Evolutionary conservation across 2,797 vertebrate species (phyloP).

Genomic region (Alcedo atthis): DNA sequence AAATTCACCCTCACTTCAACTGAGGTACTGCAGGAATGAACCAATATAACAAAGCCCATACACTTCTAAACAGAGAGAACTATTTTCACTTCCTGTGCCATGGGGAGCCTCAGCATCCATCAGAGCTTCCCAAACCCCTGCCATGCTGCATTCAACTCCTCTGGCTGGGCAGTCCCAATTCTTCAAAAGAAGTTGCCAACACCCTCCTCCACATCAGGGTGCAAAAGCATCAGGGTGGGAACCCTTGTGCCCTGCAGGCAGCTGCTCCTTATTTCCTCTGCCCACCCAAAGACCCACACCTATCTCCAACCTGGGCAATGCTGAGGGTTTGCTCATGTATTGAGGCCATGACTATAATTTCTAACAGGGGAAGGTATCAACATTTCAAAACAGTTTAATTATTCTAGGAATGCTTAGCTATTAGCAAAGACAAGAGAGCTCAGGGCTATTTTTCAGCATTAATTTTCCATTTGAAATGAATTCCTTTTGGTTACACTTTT

Average conservation of each 20-base stretch:
- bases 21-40: not conserved
- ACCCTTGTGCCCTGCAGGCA: not conserved
- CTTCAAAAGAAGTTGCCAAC: not conserved
- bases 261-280: not conserved
- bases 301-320: not conserved
- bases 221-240: not conserved
- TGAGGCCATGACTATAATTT: constrained; percentile 55
- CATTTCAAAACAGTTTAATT: constrained; percentile 85
- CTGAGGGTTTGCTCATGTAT: not conserved
- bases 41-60: not conserved
- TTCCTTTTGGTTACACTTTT: constrained; percentile 91
- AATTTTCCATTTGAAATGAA: constrained; percentile 89
- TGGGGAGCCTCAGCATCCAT: not conserved
- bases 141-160: not conserved
- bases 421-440: constrained; percentile 85
- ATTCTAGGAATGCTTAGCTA: constrained; percentile 83
- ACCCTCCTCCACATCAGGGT: not conserved
- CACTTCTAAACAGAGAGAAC: not conserved
- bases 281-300: not conserved
- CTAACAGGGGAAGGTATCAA: constrained; percentile 72
- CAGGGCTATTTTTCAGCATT: constrained; percentile 89
- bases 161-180: not conserved
- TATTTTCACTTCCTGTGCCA: not conserved
- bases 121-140: not conserved
- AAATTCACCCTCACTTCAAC: not conserved